Conservation (phyloP, 2,797 vertebrate genomes). For the Bradypodion pumilum region DNA sequence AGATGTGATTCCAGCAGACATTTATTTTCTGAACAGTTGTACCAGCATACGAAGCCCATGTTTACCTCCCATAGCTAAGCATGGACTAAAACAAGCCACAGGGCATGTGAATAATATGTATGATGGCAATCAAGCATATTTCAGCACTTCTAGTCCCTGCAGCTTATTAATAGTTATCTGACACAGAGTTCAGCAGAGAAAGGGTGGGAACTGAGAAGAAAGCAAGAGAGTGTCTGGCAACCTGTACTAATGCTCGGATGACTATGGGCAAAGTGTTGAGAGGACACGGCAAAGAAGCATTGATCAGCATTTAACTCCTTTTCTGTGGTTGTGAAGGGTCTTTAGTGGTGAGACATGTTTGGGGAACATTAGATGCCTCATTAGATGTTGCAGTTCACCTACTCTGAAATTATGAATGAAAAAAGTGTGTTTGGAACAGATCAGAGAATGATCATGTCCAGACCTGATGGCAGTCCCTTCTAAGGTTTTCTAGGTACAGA, state of each 20-base stretch:
- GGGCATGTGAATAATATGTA: not conserved
- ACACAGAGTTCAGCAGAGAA: not conserved
- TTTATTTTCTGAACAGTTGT: no score
- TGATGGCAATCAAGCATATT: not conserved
- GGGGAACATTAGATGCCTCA: not conserved
- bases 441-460: not conserved
- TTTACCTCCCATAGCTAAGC: no score
- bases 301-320: not conserved
- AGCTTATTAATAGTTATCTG: not conserved
- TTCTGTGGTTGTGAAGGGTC: not conserved
- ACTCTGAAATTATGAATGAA: not conserved
- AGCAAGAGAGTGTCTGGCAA: not conserved
- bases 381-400: not conserved
- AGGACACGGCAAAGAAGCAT: not conserved
- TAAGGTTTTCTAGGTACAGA: no score
- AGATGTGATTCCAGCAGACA: no score
- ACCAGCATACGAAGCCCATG: no score
- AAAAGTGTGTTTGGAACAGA: not conserved
- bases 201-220: not conserved
- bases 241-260: not conserved
- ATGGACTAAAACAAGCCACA: not conserved
- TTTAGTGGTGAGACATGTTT: not conserved
- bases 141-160: not conserved
- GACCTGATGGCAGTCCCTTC: no score
- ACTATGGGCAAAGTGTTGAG: not conserved